These are phyloP conservation scores for Orycteropus afer DNA, from an alignment of 2,113 vertebrate species.

Conservation along the genomic window DNA sequence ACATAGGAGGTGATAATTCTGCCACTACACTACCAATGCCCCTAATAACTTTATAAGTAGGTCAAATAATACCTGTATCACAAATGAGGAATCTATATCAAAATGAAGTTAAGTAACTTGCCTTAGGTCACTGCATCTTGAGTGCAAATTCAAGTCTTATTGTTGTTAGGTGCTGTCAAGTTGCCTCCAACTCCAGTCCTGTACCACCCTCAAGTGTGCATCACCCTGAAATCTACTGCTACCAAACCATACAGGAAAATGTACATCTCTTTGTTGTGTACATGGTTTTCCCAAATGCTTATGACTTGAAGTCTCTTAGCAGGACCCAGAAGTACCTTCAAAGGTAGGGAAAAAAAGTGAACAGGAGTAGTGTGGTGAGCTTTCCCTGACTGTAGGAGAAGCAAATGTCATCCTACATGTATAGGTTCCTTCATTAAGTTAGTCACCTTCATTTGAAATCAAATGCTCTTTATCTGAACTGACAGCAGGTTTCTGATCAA, in stretches of 20 bases:
- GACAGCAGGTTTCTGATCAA: constrained; percentile 85
- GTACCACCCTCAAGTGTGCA: background rate
- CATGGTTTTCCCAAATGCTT: background rate
- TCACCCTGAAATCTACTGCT: background rate
- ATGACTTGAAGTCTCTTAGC: background rate
- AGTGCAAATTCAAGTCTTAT: no score
- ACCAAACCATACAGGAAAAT: background rate
- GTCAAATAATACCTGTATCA: background rate
- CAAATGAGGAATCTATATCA: background rate
- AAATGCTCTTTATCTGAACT: constrained; percentile 76
- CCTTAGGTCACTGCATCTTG: background rate
- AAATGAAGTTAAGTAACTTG: background rate
- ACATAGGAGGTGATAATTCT: background rate
- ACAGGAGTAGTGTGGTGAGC: background rate
- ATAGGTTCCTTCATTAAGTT: constrained; percentile 59
- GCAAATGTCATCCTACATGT: accelerated
- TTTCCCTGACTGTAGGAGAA: background rate
- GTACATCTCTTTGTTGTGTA: background rate
- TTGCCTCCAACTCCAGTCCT: no score
- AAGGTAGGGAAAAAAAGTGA: background rate
- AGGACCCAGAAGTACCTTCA: background rate
- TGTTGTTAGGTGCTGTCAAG: no score
- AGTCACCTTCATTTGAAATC: constrained; percentile 70
- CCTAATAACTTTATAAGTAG: background rate
- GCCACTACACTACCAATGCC: background rate